Percentiles rank a stretch among this genome's conserved stretches.
These are phyloP conservation scores for Mixornis gularis DNA, from an alignment of 2,113 vertebrate genomes.

Conservation along the genomic window DNA sequence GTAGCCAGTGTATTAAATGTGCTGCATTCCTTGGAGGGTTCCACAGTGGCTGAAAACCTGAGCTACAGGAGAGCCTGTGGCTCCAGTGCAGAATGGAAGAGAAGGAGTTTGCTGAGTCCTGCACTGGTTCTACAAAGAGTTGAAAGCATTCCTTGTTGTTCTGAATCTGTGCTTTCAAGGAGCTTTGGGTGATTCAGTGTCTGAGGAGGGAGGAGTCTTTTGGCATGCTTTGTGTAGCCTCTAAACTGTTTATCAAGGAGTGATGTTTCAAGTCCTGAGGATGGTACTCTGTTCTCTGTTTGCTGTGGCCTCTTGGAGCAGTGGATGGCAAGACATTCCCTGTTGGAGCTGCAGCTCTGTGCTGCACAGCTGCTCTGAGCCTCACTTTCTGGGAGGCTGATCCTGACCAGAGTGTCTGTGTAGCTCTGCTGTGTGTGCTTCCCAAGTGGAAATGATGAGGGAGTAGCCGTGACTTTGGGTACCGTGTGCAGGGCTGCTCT, in stretches of 20 bases:
- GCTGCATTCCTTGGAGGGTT: background rate
- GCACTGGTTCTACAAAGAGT: rapidly evolving
- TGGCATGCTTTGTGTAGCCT: background rate
- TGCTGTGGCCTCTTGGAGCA: background rate
- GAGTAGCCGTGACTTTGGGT: rapidly evolving
- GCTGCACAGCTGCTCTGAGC: background rate
- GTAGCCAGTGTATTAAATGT: background rate
- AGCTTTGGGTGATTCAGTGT: background rate
- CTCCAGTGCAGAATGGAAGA: background rate
- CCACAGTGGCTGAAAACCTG: background rate
- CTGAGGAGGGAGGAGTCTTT: background rate
- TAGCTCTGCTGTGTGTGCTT: background rate
- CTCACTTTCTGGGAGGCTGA: background rate
- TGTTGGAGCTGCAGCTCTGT: rapidly evolving
- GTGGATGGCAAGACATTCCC: rapidly evolving
- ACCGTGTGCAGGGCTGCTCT: background rate
- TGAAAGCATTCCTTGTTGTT: background rate
- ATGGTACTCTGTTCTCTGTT: rapidly evolving
- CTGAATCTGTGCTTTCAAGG: background rate
- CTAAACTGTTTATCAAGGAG: background rate
- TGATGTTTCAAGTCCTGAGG: background rate
- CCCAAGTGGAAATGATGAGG: background rate
- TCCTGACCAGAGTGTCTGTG: background rate
- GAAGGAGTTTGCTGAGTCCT: background rate
- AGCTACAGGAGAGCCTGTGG: background rate